Conservation (phyloP, 2,113 vertebrate genomes). For the Neodontobutis hainanensis region DNA sequence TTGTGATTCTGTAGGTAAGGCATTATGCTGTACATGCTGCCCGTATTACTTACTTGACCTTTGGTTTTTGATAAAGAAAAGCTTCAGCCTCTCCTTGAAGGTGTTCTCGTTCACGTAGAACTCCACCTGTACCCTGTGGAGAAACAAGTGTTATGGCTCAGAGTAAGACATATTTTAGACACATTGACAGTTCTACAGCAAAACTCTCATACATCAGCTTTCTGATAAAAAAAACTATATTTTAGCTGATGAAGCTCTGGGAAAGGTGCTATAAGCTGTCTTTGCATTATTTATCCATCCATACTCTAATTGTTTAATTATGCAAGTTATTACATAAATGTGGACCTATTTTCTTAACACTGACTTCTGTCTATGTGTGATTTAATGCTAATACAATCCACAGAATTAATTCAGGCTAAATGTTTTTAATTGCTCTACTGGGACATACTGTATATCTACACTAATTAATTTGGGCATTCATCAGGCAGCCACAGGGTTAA, state of each 20-base stretch:
- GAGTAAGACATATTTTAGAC: neutral
- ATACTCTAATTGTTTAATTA: conserved; percentile 14
- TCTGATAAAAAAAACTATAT: neutral
- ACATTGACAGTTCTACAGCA: no score
- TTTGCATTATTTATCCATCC: neutral
- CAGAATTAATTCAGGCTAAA: neutral
- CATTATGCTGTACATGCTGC: neutral
- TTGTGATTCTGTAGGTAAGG: no score
- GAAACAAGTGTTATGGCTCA: conserved; percentile 20
- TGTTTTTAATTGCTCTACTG: conserved; percentile 7
- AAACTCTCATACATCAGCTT: neutral
- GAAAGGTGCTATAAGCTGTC: neutral
- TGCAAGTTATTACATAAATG: conserved; percentile 15
- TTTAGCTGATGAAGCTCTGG: neutral
- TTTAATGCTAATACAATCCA: conserved; percentile 1
- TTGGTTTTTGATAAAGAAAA: conserved; percentile 99
- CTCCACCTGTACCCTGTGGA: conserved; percentile 93
- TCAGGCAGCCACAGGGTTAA: neutral
- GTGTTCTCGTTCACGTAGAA: conserved; percentile 99
- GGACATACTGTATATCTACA: neutral
- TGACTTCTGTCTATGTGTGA: neutral
- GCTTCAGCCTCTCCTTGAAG: conserved; percentile 97
- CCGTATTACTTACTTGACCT: conserved; percentile 91
- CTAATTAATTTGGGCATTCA: neutral
- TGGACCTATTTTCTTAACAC: neutral